Evolutionary conservation across 2,113 vertebrate species (phyloP).

Genomic region (Calonectris borealis): DNA sequence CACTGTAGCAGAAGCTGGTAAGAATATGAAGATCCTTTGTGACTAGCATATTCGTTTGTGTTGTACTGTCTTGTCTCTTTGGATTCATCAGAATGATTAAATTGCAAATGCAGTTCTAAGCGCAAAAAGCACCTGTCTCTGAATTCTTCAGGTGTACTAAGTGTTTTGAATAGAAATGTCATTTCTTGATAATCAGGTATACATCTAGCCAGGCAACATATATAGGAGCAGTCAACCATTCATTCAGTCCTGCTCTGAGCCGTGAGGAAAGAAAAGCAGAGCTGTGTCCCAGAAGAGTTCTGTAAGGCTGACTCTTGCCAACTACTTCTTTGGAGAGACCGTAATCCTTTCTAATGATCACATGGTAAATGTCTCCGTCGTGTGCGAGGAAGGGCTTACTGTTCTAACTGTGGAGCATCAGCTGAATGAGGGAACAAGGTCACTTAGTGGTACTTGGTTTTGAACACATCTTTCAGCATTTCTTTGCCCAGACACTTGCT

Average conservation of each 20-base stretch:
- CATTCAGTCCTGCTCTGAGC: neutral
- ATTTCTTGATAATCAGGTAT: neutral
- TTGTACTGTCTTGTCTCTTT: neutral
- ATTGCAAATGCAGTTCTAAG: neutral
- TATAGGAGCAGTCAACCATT: neutral
- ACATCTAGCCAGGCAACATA: no score
- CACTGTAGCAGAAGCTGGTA: constrained; percentile 86
- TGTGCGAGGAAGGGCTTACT: no score
- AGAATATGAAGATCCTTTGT: neutral
- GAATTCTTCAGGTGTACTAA: neutral
- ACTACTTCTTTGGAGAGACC: neutral
- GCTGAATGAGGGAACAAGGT: neutral
- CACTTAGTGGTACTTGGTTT: neutral
- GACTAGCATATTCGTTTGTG: neutral
- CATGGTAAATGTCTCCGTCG: neutral
- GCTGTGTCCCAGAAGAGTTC: neutral
- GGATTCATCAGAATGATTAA: neutral
- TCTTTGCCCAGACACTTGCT: neutral
- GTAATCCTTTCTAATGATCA: neutral
- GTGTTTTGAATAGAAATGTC: neutral
- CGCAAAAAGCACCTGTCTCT: neutral
- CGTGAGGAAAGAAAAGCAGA: neutral
- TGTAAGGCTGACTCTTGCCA: neutral
- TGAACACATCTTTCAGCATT: neutral
- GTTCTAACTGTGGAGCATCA: neutral